Base-by-base conservation (phyloP, 2,113 vertebrate genomes). In the Oncorhynchus clarkii region DNA sequence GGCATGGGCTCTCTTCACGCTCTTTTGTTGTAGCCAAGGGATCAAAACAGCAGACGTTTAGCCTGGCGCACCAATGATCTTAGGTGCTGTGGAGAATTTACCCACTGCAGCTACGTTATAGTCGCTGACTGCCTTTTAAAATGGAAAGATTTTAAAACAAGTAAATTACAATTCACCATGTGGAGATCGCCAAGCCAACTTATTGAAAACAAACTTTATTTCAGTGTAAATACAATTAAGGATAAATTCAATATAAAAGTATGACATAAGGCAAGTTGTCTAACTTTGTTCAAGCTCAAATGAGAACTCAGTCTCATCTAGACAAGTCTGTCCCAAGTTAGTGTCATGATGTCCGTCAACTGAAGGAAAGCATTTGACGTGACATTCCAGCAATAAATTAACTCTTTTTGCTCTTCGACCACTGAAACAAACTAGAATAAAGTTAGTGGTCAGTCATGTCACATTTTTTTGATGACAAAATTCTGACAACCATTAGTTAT, bases 151-250 rank as follows among this genome's bases (percentile, higher is more conserved):
- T 34, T 34, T 34, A 34, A 7, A 34, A 34, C 34, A 7, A 11
- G 0, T 11, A 12, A 45, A 45, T 45, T 45, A 12, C 39, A 12
- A 45, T 45, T 45, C 8, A 45, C 1, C 5, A 54, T 1, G 5
- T 14, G 16, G 16, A 80, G 54, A 78, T 24, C 72, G 76, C 57
- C 8, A 71, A 48, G 81, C 66, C 20, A 65, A 82, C 81, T 71
- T 80, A 80, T 82, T 59, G 81, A 89, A 92, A 92, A 72, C 71
- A 45, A 84, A 20, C 83, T 94, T 94, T 93, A 93, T 94, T 94
- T 91, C 88, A 90, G 83, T 73, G 85, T 86, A 89, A 87, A 88
- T 88, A 88, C 86, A 90, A 88, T 88, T 12, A 65, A 26, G 70
- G 84, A 89, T 82, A 88, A 69, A 82, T 29, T 89, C 89, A 88